phyloP scores from a whole-genome alignment of 2,113 vertebrate genomes.

The Etheostoma cragini region DNA sequence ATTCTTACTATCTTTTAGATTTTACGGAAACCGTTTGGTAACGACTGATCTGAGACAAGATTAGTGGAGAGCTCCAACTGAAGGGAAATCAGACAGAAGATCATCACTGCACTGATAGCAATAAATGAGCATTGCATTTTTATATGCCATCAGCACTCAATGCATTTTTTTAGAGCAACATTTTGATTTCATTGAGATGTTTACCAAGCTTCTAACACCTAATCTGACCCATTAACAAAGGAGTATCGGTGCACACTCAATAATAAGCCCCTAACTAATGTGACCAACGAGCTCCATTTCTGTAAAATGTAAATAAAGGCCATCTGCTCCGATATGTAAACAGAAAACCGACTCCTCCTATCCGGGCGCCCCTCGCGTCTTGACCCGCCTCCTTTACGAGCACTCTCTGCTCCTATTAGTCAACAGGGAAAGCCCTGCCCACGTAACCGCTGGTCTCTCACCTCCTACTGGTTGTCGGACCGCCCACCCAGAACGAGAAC shows the following conservation, averaged over 20 bases:
- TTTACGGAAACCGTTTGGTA: background rate
- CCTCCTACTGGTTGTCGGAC: conserved; percentile 64
- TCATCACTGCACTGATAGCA: no score
- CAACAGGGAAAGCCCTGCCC: conserved; percentile 20
- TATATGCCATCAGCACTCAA: background rate
- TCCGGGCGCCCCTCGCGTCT: conserved; percentile 22
- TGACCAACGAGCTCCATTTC: background rate
- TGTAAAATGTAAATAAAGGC: conserved; percentile 77
- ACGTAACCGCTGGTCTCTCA: conserved; percentile 7
- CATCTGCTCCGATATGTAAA: conserved; percentile 79
- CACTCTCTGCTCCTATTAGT: conserved; percentile 67
- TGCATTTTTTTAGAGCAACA: background rate
- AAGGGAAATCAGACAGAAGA: background rate
- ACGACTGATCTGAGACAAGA: background rate
- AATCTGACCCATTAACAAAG: background rate
- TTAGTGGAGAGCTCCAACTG: background rate
- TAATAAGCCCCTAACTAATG: background rate
- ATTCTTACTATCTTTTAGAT: no score
- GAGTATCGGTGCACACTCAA: background rate
- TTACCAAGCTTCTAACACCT: background rate
- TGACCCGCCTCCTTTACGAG: background rate
- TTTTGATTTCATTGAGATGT: background rate
- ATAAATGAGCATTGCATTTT: no score
- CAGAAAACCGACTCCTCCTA: conserved; percentile 49
- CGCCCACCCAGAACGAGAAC: conserved; percentile 75